Evolutionary conservation across 2,888 invertebrate species (phyloP), one percentile per base, ranked within the genome.

Genomic region (Nomada fabriciana): DNA sequence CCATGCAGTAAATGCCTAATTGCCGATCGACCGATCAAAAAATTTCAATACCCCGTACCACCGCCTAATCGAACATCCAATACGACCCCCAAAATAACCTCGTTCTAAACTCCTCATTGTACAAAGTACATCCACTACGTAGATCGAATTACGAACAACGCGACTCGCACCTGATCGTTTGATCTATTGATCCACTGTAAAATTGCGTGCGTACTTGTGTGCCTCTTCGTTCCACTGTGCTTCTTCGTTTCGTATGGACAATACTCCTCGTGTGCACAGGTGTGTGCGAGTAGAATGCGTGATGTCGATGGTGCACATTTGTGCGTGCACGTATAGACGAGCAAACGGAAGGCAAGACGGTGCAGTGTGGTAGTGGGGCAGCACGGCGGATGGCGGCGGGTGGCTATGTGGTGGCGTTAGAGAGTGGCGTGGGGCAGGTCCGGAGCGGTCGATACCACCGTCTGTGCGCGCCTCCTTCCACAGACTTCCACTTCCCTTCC

Each of bases 371-470:
- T 89, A 89, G 88, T 89, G 88, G 86, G 89, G 83, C 88, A 87
- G 87, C 87, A 70, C 84, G 78, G 77, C 75, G 76, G 82, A 81
- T 72, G 86, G 83, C 52, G 83, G 80, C 78, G 84, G 86, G 85
- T 84, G 87, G 85, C 81, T 89, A 86, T 89, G 88, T 82, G 86
- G 85, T 77, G 88, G 85, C 78, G 86, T 82, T 83, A 83, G 87
- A 88, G 57, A 85, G 89, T 89, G 91, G 93, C 91, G 93, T 93
- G 93, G 91, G 93, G 93, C 92, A 93, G 95, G 95, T 95, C 95
- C 92, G 95, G 89, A 90, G 94, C 95, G 95, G 95, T 95, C 95
- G 95, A 95, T 95, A 95, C 94, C 95, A 95, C 95, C 95, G 95
- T 95, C 95, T 95, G 95, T 95, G 90, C 90, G 91, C 90, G 88